Evolutionary conservation across 2,113 vertebrate genomes (phyloP), one percentile per base, ranked within the genome.

Genomic region (Tachysurus fulvidraco): DNA sequence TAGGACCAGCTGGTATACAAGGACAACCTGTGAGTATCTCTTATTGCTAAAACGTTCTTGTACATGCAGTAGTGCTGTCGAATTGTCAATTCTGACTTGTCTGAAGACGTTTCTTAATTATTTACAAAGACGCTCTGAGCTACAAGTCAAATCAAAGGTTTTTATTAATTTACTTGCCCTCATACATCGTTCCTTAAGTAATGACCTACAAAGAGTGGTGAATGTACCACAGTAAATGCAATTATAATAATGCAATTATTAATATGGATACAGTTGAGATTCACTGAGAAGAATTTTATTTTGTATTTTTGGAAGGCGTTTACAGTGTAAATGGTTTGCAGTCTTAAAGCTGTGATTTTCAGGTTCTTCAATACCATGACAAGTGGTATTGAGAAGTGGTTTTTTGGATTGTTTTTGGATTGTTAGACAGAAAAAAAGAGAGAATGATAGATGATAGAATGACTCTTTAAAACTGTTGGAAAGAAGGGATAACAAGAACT

Each of bases 11-110:
- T 87, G 96, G 96, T n/a, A 62, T 94, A 59, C 93, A 88, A 57
- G 96, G 95, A 57, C 65, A 69, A 2, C 90, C 86, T 64, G 96
- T 96, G 91, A 94, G 96, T 94, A 88, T 28, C 21, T 77, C 36
- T 36, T 30, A 60, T 3, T 59, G 36, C 41, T 60, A 59, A 41
- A 41, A 59, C 30, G 23, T 79, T 52, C 12, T 77, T 77, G 12
- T 50, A 77, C 23, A n/a, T 2, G 6, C 21, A 50, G 19, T 19
- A 41, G 67, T 71, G 17, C 30, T 71, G 67, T 30, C 12, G 0
- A 69, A 10, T 19, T 21, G 30, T 41, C 0, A 4, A 50, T 76
- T 76, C 71, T 74, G 71, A 74, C 2, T 74, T 25, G 4, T 23
- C 69, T 7, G 30, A 28, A 28, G 44, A 5, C 52, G 36, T 76